Percentiles rank a stretch among this genome's conserved stretches.
Conservation (phyloP, 2,888 invertebrate species). For the Iphiclides podalirius region DNA sequence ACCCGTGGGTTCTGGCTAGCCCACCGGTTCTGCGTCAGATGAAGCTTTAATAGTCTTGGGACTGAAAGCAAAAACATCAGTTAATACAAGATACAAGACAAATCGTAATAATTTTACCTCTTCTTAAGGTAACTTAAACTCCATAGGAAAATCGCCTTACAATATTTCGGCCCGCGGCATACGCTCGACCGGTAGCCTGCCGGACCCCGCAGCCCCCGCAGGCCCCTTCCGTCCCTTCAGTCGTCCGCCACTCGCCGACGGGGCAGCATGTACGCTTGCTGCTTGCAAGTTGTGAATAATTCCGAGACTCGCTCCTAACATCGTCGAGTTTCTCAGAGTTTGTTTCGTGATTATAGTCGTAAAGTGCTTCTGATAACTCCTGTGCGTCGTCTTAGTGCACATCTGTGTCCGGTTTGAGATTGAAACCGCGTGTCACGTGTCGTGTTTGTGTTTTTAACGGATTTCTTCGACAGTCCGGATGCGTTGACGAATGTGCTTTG, state of each 20-base stretch:
- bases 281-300: slow-evolving; percentile 18
- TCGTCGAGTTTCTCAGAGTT: slow-evolving; percentile 12
- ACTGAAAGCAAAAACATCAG: too few relatives aligned
- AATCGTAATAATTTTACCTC: too few relatives aligned
- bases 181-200: slow-evolving; percentile 12
- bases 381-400: slow-evolving; percentile 9
- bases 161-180: slow-evolving; percentile 3
- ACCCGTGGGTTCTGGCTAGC: too few relatives aligned
- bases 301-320: slow-evolving; percentile 15
- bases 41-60: too few relatives aligned
- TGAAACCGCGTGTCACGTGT: slow-evolving; percentile 12
- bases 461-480: slow-evolving; percentile 21
- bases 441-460: slow-evolving; percentile 16
- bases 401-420: background rate
- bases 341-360: slow-evolving; percentile 3
- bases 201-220: slow-evolving; percentile 5
- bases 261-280: slow-evolving; percentile 14
- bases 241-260: slow-evolving; percentile 12
- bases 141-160: slow-evolving; percentile 11
- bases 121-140: background rate
- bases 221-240: slow-evolving; percentile 11
- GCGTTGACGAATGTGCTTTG: slow-evolving; percentile 20
- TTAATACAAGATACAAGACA: too few relatives aligned
- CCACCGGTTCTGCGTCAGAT: too few relatives aligned
- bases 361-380: background rate